A percentile compares a stretch with the other conserved stretches of the same genome.
phyloP scores from a whole-genome alignment of 2,888 invertebrate genomes.

The Cerastoderma edule region DNA sequence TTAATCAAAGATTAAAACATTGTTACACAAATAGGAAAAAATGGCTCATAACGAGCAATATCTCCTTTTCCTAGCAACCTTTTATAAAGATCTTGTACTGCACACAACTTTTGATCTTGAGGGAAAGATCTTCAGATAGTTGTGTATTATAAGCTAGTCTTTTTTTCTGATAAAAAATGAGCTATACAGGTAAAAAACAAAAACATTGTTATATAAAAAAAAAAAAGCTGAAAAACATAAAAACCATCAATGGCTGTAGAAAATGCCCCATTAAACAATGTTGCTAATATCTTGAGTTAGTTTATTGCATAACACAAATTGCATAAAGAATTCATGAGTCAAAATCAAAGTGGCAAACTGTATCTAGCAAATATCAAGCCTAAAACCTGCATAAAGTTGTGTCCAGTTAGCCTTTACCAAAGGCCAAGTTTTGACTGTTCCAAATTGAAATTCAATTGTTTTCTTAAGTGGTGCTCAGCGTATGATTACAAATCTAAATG shows the following conservation, averaged over 20 bases:
- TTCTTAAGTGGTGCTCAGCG: background rate
- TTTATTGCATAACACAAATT: conserved; percentile 21
- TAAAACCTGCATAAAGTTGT: background rate
- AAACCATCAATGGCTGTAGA: too few relatives aligned
- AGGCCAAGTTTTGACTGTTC: conserved; percentile 8
- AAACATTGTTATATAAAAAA: conserved; percentile 5
- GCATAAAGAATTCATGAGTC: background rate
- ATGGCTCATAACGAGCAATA: background rate
- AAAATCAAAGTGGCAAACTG: background rate
- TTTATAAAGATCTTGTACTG: too few relatives aligned
- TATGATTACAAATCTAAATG: background rate
- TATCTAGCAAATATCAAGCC: background rate
- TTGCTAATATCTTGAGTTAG: conserved; percentile 17
- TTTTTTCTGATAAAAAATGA: background rate
- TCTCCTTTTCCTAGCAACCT: background rate
- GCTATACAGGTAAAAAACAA: background rate
- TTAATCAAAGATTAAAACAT: background rate
- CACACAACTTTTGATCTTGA: background rate
- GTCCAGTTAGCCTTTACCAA: background rate
- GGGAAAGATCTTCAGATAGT: background rate
- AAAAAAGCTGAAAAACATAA: conserved; percentile 4
- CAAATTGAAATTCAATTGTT: background rate
- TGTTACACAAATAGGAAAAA: background rate
- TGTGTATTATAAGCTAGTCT: background rate
- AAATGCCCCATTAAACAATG: conserved; percentile 15